Evolutionary conservation across 2,797 vertebrate species (phyloP).

Genomic region (Aphelocoma californica): DNA sequence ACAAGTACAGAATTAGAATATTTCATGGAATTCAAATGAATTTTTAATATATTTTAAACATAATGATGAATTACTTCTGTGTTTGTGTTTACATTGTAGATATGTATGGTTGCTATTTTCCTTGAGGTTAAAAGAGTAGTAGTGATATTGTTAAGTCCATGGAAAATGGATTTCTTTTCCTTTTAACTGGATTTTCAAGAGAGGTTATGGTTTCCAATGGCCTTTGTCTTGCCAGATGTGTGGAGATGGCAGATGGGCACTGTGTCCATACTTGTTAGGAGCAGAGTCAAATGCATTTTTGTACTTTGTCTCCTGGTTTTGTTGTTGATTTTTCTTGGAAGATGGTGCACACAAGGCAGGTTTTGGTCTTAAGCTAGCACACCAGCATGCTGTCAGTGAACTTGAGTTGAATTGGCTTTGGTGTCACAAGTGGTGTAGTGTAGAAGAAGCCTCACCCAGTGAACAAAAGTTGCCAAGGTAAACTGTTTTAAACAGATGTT

Average conservation of each 20-base stretch:
- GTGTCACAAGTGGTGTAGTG: neutral
- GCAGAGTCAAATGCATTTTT: neutral
- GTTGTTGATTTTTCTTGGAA: neutral
- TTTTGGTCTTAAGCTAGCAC: neutral
- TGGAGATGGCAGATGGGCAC: neutral
- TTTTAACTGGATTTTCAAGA: neutral
- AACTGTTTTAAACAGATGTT: neutral
- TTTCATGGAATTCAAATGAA: neutral
- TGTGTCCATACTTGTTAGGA: neutral
- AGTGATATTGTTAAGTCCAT: neutral
- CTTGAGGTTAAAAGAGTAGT: neutral
- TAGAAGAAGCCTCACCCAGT: neutral
- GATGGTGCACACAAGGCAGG: neutral
- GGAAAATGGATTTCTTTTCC: neutral
- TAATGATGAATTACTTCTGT: neutral
- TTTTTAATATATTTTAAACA: neutral
- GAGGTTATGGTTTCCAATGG: neutral
- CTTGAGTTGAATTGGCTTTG: neutral
- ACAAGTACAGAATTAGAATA: neutral
- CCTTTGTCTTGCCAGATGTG: neutral
- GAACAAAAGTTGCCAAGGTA: neutral
- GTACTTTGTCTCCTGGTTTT: neutral
- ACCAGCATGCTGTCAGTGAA: neutral
- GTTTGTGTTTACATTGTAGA: neutral
- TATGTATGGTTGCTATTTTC: neutral